Evolutionary conservation across 2,113 vertebrate genomes (phyloP), one percentile per base, ranked within the genome.

Genomic region (Anseranas semipalmata): DNA sequence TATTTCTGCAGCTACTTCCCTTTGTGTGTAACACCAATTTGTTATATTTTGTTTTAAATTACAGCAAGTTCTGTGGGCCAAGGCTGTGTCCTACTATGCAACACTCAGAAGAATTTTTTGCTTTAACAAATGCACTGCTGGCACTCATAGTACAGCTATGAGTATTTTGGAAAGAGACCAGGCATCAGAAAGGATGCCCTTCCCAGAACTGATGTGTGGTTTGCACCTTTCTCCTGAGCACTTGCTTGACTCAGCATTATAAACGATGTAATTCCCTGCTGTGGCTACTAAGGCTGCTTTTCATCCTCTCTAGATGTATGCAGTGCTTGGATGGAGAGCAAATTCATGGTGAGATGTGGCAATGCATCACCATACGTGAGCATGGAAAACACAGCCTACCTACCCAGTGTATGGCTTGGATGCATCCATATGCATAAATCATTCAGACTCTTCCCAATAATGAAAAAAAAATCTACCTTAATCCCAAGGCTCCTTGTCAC

Each of bases 311-410:
- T 43, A 15, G 7, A 27, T 30, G 13, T 46, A 45, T 45, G 59
- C 2, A 2, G 30, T 39, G 39, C 58, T 46, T 15, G 33, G 82
- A 27, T n/a, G 17, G 6, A 35, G 37, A 52, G 19, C 12, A 48
- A 37, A 53, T 33, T 12, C 1, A 1, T 12, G 62, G 43, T 46
- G 18, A 58, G 28, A 24, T 16, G 43, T 32, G 67, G 55, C 0
- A 11, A 43, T 68, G 48, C 39, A 3, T 52, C 27, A 10, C 32
- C 27, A 1, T 1, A 4, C 3, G 2, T 0, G 0, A 7, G 30
- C 32, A 60, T 39, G n/a, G 32, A 41, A 37, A 72, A 53, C 43
- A 68, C 76, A 70, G 67, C 28, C 24, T 63, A n/a, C 17, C 35
- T 2, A 4, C 18, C 12, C 4, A 0, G 18, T 5, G 7, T 1